Evolutionary conservation across 2,113 vertebrate species (phyloP), one percentile per base, ranked within the genome.

Genomic region (Channa maculata): DNA sequence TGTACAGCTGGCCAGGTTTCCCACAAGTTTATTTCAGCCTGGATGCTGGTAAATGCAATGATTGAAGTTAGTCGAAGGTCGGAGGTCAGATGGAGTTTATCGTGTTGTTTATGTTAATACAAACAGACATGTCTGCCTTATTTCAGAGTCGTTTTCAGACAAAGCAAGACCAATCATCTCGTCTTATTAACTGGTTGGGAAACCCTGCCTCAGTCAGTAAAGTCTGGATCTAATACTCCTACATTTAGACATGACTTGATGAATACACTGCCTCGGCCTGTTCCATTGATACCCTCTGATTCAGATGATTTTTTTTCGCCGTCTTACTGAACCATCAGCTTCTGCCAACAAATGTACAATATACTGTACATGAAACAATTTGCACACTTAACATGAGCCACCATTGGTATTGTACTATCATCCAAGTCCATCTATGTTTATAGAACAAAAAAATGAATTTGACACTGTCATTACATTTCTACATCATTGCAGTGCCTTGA

Each of bases 391-490:
- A 41, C 79, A 78, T 61, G 58, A 84, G 63, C 73, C 63, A 41
- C 76, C 65, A 44, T 71, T 59, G 55, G 39, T 77, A 70, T 78
- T 65, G 44, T 65, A 67, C 39, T 14, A 44, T 62, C 94, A 95
- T 93, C 95, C 95, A 92, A 94, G 93, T 95, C 94, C 95, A 95
- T 93, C 92, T 92, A 41, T 65, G 50, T 85, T 84, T 78, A 24
- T 69, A 57, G 53, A 24, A 57, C n/a, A 14, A 10, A 75, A 54
- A 65, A 65, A 76, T 38, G 12, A 52, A 80, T 79, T 65, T 65
- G 45, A 69, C 65, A 55, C 61, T 75, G 77, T 80, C 77, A 83
- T 84, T 82, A 52, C 71, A 80, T 87, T 81, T 79, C 61, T 89
- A 86, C 87, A 87, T 90, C 90, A 92, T 94, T 86, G 89, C 88